Percentiles rank a stretch among this genome's conserved stretches.
These are phyloP conservation scores for Apis cerana DNA, from an alignment of 1,140 invertebrate species.

Conservation along the genomic window DNA sequence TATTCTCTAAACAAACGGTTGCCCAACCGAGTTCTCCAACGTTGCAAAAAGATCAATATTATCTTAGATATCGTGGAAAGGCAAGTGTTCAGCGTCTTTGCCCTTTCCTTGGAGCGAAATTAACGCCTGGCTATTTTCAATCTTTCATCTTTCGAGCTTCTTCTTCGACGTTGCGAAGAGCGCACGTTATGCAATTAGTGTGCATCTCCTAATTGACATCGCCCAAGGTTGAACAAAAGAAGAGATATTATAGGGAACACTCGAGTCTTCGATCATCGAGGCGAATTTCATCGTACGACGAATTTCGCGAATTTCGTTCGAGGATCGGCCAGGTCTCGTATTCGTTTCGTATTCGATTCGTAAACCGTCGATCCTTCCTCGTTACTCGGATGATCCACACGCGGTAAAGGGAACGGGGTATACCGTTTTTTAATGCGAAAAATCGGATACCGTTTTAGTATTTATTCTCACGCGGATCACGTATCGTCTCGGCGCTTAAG, in stretches of 20 bases:
- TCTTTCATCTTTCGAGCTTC: conserved; percentile 11
- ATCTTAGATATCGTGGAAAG: neutral
- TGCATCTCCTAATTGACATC: conserved; percentile 55
- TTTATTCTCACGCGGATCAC: neutral
- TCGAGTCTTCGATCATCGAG: neutral
- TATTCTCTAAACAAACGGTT: neutral
- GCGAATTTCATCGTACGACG: neutral
- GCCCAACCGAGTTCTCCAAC: conserved; percentile 5
- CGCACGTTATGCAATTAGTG: conserved; percentile 52
- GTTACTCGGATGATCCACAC: no score
- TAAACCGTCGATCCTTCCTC: no score
- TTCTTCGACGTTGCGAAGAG: conserved; percentile 11
- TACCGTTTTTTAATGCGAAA: neutral
- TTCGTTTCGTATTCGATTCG: neutral
- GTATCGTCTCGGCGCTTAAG: neutral
- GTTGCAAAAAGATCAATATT: neutral
- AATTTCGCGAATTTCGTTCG: neutral
- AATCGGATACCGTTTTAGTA: neutral
- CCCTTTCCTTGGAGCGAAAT: conserved; percentile 53
- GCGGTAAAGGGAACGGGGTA: neutral
- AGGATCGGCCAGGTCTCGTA: no score
- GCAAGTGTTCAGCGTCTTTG: conserved; percentile 31
- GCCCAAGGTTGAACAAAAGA: conserved; percentile 43
- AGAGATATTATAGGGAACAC: neutral
- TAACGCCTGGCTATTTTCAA: conserved; percentile 44